Base-by-base conservation (phyloP, 1,140 invertebrate genomes). In the Hycleus phaleratus region DNA sequence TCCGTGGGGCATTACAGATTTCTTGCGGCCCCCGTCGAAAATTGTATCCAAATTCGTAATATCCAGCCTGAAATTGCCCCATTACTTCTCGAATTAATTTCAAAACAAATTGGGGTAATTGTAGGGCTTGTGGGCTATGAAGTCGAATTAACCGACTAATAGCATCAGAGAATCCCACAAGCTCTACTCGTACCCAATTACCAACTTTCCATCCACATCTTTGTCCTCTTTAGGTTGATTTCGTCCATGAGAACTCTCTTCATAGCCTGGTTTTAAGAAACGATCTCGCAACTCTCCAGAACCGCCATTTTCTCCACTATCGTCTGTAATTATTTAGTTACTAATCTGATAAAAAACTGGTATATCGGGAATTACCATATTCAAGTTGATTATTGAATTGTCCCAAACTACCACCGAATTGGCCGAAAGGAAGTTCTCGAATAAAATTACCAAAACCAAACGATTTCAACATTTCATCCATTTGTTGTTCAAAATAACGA, bases 141-240 rank as follows among this genome's bases (percentile, higher is more conserved):
- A 18, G 18, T 18, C 18, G 18, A 18, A 18, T 18, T 18, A 18
- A 18, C 18, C 18, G 18, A 2, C 18, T 18, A 18, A 18, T 18
- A 18, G 18, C 18, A 18, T 18, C 18, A 18, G 18, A 18, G 18
- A 18, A 18, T 18, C 18, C 18, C 18, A 44, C 8, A 53, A 42
- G 8, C 7, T 24, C 12, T 40, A n/a, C 18, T 18, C 38, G 43
- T 18, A 26, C 49, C 40, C n/a, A 49, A 76, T 67, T 73, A 80
- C 18, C 18, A 18, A 18, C 78, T 75, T 75, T 73, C 75, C 76
- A 73, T 81, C 79, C 38, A 81, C 59, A 68, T 78, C 75, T 46
- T 60, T 56, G 68, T 81, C 80, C 25, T 62, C 39, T 65, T 74
- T 75, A 8, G 66, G 53, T 40, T 64, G 7, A 42, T 60, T 39